phyloP scores from a whole-genome alignment of 2,113 vertebrate genomes.

The Syngnathus floridae region DNA sequence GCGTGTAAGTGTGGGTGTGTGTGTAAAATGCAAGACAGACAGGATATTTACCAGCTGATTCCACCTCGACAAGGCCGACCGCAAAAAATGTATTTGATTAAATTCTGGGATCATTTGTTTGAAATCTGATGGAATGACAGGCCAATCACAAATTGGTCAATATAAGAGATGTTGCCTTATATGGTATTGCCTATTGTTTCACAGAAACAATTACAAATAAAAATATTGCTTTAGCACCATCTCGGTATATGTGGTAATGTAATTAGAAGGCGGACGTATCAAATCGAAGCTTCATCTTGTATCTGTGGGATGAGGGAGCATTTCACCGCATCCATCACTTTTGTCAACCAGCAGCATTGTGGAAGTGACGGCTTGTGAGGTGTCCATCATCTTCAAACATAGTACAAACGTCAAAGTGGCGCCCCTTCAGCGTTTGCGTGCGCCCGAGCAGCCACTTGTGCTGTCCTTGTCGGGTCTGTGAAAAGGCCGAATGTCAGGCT shows the following conservation, averaged over 20 bases:
- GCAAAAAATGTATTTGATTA: not conserved
- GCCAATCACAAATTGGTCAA: not conserved
- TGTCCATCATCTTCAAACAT: conserved; percentile 31
- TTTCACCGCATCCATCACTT: not conserved
- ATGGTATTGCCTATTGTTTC: too few species aligned
- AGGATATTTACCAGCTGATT: conserved; percentile 7
- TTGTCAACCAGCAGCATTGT: not conserved
- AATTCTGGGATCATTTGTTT: not conserved
- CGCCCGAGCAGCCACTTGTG: conserved; percentile 48
- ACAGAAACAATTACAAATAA: too few species aligned
- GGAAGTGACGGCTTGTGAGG: conserved; percentile 10
- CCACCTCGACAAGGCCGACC: not conserved
- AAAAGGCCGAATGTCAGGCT: conserved; percentile 56
- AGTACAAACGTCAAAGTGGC: conserved; percentile 40
- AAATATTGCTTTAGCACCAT: too few species aligned
- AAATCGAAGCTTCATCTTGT: too few species aligned
- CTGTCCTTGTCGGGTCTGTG: conserved; percentile 36
- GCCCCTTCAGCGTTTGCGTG: conserved; percentile 41
- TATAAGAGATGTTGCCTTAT: not conserved
- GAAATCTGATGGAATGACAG: not conserved
- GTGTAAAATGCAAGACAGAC: not conserved
- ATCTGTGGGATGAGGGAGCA: not conserved
- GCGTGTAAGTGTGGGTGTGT: not conserved
- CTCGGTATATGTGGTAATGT: too few species aligned
- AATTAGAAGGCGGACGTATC: too few species aligned